Percentiles rank a stretch among this genome's conserved stretches.
Evolutionary conservation across 2,888 invertebrate genomes (phyloP).

Genomic region (Drosophila setosimentum): DNA sequence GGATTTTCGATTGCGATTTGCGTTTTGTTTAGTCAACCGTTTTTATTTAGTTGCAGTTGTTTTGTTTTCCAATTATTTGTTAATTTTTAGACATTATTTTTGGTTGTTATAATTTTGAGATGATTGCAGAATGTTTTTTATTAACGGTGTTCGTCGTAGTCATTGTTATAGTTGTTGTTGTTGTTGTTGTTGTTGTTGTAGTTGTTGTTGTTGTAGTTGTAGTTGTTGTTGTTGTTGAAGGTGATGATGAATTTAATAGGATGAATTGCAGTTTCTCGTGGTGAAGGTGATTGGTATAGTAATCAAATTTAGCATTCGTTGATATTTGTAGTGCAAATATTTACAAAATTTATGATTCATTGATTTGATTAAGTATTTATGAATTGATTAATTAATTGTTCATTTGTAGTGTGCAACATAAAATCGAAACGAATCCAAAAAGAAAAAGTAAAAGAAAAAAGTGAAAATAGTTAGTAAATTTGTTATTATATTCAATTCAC

Average conservation of each 20-base stretch:
- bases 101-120: constrained; percentile 33
- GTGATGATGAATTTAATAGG: constrained; percentile 48
- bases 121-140: constrained; percentile 14
- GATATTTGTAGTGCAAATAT: constrained; percentile 59
- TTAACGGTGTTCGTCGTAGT: constrained; percentile 38
- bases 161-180: constrained; percentile 27
- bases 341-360: constrained; percentile 47
- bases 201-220: constrained; percentile 3
- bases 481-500: constrained; percentile 34
- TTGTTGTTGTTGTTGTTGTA: constrained; percentile 12
- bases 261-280: constrained; percentile 45
- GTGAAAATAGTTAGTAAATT: constrained; percentile 61
- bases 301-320: constrained; percentile 38
- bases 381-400: constrained; percentile 38
- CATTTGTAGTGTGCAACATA: constrained; percentile 63
- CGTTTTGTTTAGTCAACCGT: constrained; percentile 49
- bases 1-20: constrained; percentile 45
- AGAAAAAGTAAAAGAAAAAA: constrained; percentile 73
- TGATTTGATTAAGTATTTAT: constrained; percentile 34
- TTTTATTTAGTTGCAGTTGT: constrained; percentile 38
- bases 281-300: constrained; percentile 33
- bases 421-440: constrained; percentile 69
- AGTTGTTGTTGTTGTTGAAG: constrained; percentile 43
- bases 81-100: constrained; percentile 36
- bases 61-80: constrained; percentile 27